Evolutionary conservation across 2,888 invertebrate genomes (phyloP).

Genomic region (Cataglyphis livida): DNA sequence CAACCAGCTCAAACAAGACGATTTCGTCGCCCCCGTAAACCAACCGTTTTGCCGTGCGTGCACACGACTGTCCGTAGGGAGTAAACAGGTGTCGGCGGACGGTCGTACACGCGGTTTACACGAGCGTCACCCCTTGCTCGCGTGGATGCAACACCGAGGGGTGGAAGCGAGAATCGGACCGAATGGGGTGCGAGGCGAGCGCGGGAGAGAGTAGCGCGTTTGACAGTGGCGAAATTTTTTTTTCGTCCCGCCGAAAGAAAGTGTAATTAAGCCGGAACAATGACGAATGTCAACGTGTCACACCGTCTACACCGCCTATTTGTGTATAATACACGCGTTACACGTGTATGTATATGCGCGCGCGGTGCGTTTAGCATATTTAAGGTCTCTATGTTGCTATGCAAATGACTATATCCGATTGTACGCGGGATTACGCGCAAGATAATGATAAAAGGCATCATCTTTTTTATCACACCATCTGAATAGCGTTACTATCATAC

Average conservation of each 20-base stretch:
- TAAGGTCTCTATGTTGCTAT: slow-evolving; percentile 39
- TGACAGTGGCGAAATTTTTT: slow-evolving; percentile 52
- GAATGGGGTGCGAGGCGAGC: slow-evolving; percentile 50
- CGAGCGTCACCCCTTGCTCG: slow-evolving; percentile 70
- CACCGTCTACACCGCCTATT: slow-evolving; percentile 52
- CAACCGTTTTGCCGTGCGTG: slow-evolving; percentile 64
- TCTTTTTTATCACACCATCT: slow-evolving; percentile 17
- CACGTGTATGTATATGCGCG: not conserved
- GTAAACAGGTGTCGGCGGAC: slow-evolving; percentile 74
- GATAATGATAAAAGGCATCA: slow-evolving; percentile 41
- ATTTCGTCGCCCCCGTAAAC: slow-evolving; percentile 57
- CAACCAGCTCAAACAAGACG: slow-evolving; percentile 53
- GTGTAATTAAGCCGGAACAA: slow-evolving; percentile 62
- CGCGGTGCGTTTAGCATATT: slow-evolving; percentile 50
- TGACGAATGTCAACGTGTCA: slow-evolving; percentile 57
- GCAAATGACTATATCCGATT: slow-evolving; percentile 47
- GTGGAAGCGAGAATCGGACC: slow-evolving; percentile 58
- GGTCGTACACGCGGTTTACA: slow-evolving; percentile 72
- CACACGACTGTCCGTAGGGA: slow-evolving; percentile 72
- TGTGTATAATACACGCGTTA: slow-evolving; percentile 67
- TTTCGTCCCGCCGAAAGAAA: slow-evolving; percentile 52
- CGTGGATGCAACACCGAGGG: slow-evolving; percentile 65
- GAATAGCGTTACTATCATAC: slow-evolving; percentile 6
- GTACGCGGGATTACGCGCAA: slow-evolving; percentile 35
- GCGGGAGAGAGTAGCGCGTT: slow-evolving; percentile 41